Evolutionary conservation across 1,140 invertebrate genomes (phyloP).

Genomic region (Ylistrum balloti): DNA sequence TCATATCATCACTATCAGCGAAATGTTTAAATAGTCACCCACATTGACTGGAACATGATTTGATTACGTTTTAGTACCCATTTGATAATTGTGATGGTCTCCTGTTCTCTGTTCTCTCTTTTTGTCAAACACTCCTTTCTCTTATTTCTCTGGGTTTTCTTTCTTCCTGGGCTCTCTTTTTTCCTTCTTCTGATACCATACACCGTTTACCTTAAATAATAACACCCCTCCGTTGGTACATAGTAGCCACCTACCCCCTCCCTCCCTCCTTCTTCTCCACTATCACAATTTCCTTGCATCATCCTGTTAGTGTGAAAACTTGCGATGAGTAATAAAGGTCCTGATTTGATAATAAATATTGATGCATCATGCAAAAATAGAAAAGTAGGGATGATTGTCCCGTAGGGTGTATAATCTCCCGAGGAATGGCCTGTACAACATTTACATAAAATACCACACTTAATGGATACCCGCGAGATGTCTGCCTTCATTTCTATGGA

Average conservation of each 20-base stretch:
- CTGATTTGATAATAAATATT: slow-evolving; percentile 37
- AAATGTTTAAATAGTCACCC: slow-evolving; percentile 16
- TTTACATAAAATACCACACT: neutral
- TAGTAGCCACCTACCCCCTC: too few relatives aligned
- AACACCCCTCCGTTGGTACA: too few relatives aligned
- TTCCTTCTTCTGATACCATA: too few relatives aligned
- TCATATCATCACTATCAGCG: neutral
- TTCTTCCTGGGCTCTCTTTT: too few relatives aligned
- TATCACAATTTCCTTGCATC: neutral
- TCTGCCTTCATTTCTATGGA: slow-evolving; percentile 11
- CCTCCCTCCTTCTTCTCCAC: too few relatives aligned
- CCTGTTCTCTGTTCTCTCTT: neutral
- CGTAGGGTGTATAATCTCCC: neutral
- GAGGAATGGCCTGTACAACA: neutral
- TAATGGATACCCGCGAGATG: neutral
- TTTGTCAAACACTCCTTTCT: too few relatives aligned
- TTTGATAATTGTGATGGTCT: neutral
- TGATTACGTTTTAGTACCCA: neutral
- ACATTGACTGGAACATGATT: slow-evolving; percentile 5
- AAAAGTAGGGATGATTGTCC: neutral
- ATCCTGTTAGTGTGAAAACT: neutral
- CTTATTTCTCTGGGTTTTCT: too few relatives aligned
- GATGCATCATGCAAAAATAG: slow-evolving; percentile 17
- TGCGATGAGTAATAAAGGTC: slow-evolving; percentile 15
- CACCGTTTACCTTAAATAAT: too few relatives aligned